Percentiles rank a stretch among this genome's conserved stretches.
phyloP scores from a whole-genome alignment of 2,113 vertebrate species.

The Gyps fulvus region DNA sequence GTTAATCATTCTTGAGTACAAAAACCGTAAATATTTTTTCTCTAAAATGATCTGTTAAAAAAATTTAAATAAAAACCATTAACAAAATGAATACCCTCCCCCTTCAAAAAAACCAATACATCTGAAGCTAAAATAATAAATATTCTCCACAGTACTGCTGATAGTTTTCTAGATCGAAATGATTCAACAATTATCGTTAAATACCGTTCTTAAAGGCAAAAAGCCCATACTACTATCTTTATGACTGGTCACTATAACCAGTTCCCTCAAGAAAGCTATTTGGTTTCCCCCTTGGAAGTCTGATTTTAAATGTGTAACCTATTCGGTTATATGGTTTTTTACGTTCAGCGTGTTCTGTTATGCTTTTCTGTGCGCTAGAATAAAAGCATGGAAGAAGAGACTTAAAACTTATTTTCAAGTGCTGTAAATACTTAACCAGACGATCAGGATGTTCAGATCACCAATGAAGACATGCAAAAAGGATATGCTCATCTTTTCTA shows the following conservation, averaged over 20 bases:
- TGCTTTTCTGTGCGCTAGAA: neutral
- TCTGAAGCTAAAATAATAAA: neutral
- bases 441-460: neutral
- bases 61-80: neutral
- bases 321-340: neutral
- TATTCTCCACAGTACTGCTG: neutral
- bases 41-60: neutral
- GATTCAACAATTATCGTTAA: neutral
- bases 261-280: neutral
- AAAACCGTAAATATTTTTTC: neutral
- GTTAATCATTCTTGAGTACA: neutral
- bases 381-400: neutral
- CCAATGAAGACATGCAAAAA: slow-evolving; percentile 59
- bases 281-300: neutral
- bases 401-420: neutral
- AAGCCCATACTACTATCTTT: neutral
- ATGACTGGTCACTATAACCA: neutral
- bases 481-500: slow-evolving; percentile 98
- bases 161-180: neutral
- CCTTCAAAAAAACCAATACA: neutral
- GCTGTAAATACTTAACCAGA: neutral
- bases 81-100: neutral
- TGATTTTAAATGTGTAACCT: neutral
- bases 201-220: neutral
- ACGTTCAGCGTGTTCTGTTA: rapidly evolving